phyloP scores from a whole-genome alignment of 2,888 invertebrate species.

The Hyposoter didymator region DNA sequence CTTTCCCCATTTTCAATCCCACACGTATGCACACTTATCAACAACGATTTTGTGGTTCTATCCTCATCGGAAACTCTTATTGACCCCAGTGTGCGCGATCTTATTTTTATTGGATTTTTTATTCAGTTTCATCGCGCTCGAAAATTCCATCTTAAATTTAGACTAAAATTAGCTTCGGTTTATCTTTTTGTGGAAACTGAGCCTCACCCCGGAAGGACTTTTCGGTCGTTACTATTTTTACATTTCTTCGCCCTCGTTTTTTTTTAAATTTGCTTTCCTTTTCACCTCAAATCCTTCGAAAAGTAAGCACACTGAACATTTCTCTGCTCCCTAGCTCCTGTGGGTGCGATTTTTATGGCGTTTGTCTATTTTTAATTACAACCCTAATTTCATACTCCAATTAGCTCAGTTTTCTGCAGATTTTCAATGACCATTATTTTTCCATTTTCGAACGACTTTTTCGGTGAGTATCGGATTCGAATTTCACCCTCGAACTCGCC shows the following conservation, averaged over 20 bases:
- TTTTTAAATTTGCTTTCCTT: not conserved
- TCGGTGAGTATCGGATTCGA: not conserved
- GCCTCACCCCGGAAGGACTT: not conserved
- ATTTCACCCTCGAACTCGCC: not conserved
- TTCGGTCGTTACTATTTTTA: too few relatives aligned
- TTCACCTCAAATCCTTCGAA: not conserved
- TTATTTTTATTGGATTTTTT: conserved; percentile 1
- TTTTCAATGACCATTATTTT: not conserved
- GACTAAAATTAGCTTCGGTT: not conserved
- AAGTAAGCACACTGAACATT: not conserved
- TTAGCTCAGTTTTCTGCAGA: not conserved
- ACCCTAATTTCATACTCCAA: not conserved
- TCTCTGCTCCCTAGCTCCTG: not conserved
- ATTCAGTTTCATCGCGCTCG: not conserved
- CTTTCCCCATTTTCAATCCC: conserved; percentile 82
- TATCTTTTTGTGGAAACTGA: not conserved
- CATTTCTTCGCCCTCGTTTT: not conserved
- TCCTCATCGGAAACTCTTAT: not conserved
- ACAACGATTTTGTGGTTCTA: not conserved
- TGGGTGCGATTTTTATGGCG: not conserved
- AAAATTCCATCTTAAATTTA: not conserved
- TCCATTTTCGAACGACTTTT: not conserved
- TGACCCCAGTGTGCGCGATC: not conserved
- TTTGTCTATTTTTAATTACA: not conserved
- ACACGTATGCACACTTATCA: not conserved